Evolutionary conservation across 2,113 vertebrate species (phyloP).

Genomic region (Lichenostomus cassidix): DNA sequence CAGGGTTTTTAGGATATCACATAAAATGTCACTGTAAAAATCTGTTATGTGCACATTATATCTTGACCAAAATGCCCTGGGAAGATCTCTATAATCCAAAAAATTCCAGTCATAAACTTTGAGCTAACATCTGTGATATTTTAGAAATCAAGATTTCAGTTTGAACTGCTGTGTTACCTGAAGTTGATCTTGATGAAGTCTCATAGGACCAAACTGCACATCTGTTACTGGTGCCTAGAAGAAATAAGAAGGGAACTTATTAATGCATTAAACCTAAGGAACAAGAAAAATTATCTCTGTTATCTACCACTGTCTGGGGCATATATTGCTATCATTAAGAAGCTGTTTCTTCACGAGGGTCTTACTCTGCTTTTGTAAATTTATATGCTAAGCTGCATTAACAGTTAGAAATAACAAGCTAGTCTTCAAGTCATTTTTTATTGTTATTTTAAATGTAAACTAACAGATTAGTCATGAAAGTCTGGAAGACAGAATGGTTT

Average conservation of each 20-base stretch:
- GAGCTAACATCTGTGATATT: neutral
- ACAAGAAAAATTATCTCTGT: neutral
- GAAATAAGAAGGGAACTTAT: slow-evolving; percentile 47
- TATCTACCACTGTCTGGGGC: neutral
- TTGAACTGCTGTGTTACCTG: slow-evolving; percentile 80
- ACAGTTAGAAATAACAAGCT: neutral
- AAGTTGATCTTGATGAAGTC: slow-evolving; percentile 94
- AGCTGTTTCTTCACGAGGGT: neutral
- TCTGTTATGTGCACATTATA: neutral
- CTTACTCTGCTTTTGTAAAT: neutral
- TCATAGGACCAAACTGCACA: slow-evolving; percentile 98
- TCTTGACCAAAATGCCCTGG: neutral
- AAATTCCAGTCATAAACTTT: neutral
- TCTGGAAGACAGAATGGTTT: neutral
- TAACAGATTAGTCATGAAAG: neutral
- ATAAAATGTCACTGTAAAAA: neutral
- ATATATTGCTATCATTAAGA: neutral
- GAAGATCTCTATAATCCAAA: neutral
- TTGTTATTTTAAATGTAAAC: neutral
- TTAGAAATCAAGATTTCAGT: neutral
- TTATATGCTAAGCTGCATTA: neutral
- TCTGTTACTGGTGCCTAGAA: slow-evolving; percentile 84
- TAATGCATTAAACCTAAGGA: neutral
- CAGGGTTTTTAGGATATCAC: neutral
- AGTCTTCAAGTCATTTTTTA: neutral